Percentiles rank a stretch among this genome's conserved stretches.
These are phyloP conservation scores for Drosophila macrothrix DNA, from an alignment of 2,888 invertebrate species.

Conservation along the genomic window DNA sequence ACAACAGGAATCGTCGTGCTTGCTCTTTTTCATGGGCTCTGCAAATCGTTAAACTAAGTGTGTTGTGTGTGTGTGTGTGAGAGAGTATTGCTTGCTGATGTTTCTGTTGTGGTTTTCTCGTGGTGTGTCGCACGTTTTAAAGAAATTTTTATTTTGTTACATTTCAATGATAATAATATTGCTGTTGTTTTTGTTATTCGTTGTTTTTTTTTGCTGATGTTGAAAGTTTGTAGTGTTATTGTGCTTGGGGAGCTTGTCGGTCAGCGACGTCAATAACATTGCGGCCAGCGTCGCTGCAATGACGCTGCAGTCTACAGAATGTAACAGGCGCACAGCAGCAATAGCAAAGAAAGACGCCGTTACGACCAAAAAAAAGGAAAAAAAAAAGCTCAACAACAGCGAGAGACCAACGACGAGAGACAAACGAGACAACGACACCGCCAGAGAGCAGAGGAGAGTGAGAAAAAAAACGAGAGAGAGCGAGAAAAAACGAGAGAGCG, in stretches of 20 bases:
- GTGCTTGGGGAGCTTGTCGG: slow-evolving; percentile 16
- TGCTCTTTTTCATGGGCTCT: slow-evolving; percentile 27
- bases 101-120: slow-evolving; percentile 56
- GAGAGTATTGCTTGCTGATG: slow-evolving; percentile 25
- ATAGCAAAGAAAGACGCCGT: slow-evolving; percentile 14
- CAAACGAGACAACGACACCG: slow-evolving; percentile 3
- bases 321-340: slow-evolving; percentile 80
- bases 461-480: slow-evolving; percentile 2
- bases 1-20: slow-evolving; percentile 30
- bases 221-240: slow-evolving; percentile 28
- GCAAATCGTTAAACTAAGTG: slow-evolving; percentile 9
- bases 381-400: slow-evolving; percentile 20
- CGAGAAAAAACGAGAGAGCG: slow-evolving; percentile 8
- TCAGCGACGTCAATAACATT: slow-evolving; percentile 14
- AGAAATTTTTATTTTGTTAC: slow-evolving; percentile 54
- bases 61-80: slow-evolving; percentile 13
- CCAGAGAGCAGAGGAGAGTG: slow-evolving; percentile 13
- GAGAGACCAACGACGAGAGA: slow-evolving; percentile 15
- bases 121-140: slow-evolving; percentile 62
- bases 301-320: slow-evolving; percentile 83
- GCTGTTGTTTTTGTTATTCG: slow-evolving; percentile 9
- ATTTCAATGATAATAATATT: slow-evolving; percentile 59
- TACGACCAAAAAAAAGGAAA: slow-evolving; percentile 8
- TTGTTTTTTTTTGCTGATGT: slow-evolving; percentile 6
- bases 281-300: slow-evolving; percentile 74